These are phyloP conservation scores for Sepiola atlantica DNA, from an alignment of 2,888 invertebrate genomes.

Conservation along the genomic window DNA sequence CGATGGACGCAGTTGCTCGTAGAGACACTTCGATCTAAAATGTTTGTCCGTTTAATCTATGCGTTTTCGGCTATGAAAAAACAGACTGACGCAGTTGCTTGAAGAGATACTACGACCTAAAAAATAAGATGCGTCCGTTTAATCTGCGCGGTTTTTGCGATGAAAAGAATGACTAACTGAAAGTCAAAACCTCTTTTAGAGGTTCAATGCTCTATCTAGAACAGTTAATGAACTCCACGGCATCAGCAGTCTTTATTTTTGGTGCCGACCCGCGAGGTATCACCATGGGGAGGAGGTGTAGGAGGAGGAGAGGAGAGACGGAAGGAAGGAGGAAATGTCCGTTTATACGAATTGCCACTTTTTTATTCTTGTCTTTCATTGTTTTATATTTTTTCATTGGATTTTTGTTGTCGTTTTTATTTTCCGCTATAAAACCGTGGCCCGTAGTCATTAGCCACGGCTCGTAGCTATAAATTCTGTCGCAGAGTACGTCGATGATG, in stretches of 20 bases:
- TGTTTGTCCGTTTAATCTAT: too few relatives aligned
- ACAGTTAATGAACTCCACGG: conserved; percentile 7
- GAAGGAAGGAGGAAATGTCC: not conserved
- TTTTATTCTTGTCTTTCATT: too few relatives aligned
- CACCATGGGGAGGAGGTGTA: not conserved
- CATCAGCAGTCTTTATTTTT: not conserved
- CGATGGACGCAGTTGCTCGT: too few relatives aligned
- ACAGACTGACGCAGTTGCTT: too few relatives aligned
- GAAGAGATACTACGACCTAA: too few relatives aligned
- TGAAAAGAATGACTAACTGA: too few relatives aligned
- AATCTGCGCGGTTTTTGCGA: too few relatives aligned
- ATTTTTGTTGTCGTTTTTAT: not conserved
- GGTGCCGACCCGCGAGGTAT: not conserved
- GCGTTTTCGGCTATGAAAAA: too few relatives aligned
- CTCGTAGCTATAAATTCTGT: conserved; percentile 3
- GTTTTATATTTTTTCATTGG: not conserved
- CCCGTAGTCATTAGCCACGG: conserved; percentile 9
- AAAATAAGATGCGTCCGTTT: too few relatives aligned
- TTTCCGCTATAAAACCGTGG: not conserved
- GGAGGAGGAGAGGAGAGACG: not conserved
- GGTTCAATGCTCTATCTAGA: not conserved
- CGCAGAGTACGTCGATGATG: not conserved
- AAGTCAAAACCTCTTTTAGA: too few relatives aligned
- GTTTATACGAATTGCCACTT: not conserved
- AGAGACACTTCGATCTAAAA: too few relatives aligned